phyloP scores from a whole-genome alignment of 2,888 invertebrate genomes.

The Athetis lepigone region DNA sequence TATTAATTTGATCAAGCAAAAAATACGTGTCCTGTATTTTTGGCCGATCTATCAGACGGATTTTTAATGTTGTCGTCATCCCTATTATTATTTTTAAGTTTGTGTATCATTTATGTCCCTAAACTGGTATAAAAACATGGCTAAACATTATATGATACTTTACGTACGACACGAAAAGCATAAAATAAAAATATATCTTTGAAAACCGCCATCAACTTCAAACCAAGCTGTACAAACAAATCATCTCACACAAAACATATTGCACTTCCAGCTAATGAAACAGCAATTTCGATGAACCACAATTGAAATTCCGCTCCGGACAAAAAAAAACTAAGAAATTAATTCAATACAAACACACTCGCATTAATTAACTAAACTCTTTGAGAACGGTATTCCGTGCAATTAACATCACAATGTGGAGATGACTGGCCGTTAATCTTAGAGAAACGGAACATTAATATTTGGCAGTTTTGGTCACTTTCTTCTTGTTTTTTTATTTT shows the following conservation, averaged over 20 bases:
- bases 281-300: constrained; percentile 43
- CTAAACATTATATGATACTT: too few species aligned
- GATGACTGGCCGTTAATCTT: constrained; percentile 22
- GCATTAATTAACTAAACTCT: constrained; percentile 48
- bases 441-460: constrained; percentile 44
- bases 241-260: constrained; percentile 10
- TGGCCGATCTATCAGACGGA: too few species aligned
- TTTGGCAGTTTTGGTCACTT: constrained; percentile 27
- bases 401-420: constrained; percentile 56
- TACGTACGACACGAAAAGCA: too few species aligned
- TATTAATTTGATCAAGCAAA: too few species aligned
- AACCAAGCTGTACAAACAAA: constrained; percentile 15
- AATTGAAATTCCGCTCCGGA: constrained; percentile 45
- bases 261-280: constrained; percentile 26
- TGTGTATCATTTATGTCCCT: too few species aligned
- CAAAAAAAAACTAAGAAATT: constrained; percentile 54
- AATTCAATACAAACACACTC: constrained; percentile 60
- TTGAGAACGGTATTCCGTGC: constrained; percentile 61
- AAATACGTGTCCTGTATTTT: too few species aligned
- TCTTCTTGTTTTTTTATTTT: constrained; percentile 11
- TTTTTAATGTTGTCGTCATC: too few species aligned
- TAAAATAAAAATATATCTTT: too few species aligned
- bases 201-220: too few species aligned
- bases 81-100: too few species aligned
- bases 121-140: too few species aligned